These are phyloP conservation scores for Erythrocercus mccallii DNA, from an alignment of 2,113 vertebrate species.

Conservation along the genomic window DNA sequence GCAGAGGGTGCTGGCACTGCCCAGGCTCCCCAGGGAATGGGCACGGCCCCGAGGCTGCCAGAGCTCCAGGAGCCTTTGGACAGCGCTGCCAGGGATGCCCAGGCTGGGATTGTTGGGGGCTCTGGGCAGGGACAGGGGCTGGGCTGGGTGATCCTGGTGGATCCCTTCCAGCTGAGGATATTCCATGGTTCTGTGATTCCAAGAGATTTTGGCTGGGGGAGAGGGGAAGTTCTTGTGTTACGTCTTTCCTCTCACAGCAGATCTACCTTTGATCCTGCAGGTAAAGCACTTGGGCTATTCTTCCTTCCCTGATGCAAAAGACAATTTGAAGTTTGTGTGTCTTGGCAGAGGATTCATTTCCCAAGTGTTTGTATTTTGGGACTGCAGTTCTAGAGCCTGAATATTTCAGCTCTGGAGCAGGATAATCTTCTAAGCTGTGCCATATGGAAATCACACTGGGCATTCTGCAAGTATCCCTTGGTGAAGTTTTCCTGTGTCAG, in stretches of 20 bases:
- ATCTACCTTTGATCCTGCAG: neutral
- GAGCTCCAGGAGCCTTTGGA: neutral
- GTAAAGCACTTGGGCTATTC: neutral
- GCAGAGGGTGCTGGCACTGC: neutral
- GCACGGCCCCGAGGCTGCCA: neutral
- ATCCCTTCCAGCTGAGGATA: neutral
- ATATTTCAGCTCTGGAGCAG: neutral
- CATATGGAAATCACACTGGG: neutral
- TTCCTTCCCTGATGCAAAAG: slow-evolving; percentile 4
- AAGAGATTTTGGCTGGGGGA: neutral
- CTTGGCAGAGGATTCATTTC: neutral
- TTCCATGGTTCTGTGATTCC: neutral
- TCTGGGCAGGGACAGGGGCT: fast-evolving
- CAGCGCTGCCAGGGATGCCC: neutral
- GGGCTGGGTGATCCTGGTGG: fast-evolving
- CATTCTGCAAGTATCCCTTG: neutral
- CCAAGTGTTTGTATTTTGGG: neutral
- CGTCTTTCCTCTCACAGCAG: neutral
- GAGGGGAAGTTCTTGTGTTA: neutral
- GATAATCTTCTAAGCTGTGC: neutral
- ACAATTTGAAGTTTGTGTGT: neutral
- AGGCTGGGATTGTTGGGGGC: neutral
- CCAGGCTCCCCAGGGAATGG: neutral
- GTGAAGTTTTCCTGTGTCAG: neutral
- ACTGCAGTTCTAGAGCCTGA: neutral